These are phyloP conservation scores for Pteronura brasiliensis DNA, from an alignment of 2,113 vertebrate genomes.

Conservation along the genomic window DNA sequence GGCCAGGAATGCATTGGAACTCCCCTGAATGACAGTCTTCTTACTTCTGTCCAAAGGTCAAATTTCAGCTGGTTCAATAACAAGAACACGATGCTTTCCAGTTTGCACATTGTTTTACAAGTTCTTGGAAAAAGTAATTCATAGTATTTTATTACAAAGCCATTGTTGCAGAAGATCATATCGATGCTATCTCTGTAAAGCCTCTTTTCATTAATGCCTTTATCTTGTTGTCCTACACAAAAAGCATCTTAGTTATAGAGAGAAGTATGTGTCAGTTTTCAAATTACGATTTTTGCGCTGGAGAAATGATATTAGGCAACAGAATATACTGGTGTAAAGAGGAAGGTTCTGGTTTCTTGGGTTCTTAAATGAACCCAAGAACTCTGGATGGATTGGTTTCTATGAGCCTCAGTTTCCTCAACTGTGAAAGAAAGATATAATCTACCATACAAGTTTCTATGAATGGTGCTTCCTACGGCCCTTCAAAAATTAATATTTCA, in stretches of 20 bases:
- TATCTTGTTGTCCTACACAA: not conserved
- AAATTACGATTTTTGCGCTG: not conserved
- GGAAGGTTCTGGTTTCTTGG: not conserved
- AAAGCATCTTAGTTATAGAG: not conserved
- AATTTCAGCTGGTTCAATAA: conserved; percentile 47
- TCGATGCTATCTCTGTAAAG: not conserved
- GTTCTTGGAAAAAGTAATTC: conserved; percentile 36
- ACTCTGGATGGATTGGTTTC: not conserved
- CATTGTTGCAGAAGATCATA: not conserved
- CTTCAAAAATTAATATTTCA: not conserved
- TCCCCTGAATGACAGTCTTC: not conserved
- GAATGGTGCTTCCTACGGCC: not conserved
- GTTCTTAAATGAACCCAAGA: not conserved
- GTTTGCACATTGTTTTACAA: conserved; percentile 2
- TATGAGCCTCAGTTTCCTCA: not conserved
- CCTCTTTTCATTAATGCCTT: not conserved
- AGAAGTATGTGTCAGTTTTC: not conserved
- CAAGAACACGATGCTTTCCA: not conserved
- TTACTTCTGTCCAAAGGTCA: conserved; percentile 49
- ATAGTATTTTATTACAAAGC: conserved; percentile 12
- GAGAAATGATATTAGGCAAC: not conserved
- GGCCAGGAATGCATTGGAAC: not conserved
- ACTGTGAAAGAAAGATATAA: not conserved
- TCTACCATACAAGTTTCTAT: not conserved
- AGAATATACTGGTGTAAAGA: not conserved